phyloP scores from a whole-genome alignment of 2,888 invertebrate species.

The Copidosoma aretas region DNA sequence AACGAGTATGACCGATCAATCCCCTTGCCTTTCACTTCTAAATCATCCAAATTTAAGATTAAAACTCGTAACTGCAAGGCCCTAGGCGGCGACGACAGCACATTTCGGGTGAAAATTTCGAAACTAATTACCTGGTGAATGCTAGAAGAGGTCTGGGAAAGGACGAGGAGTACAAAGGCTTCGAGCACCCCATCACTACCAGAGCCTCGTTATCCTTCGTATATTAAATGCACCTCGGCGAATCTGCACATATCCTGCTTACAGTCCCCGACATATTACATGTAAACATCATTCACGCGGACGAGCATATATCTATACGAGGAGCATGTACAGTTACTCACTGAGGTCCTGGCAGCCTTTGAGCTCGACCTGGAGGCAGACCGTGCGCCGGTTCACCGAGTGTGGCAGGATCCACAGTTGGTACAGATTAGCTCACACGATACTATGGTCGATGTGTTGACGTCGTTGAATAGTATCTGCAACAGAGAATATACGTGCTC shows the following conservation, averaged over 20 bases:
- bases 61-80: background rate
- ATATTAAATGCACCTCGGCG: no score
- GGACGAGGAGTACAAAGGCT: background rate
- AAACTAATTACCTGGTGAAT: background rate
- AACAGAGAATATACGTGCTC: constrained; percentile 13
- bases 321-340: constrained; percentile 22
- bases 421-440: constrained; percentile 70
- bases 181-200: no score
- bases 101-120: background rate
- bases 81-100: background rate
- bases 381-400: constrained; percentile 73
- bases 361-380: constrained; percentile 78
- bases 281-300: no score
- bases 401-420: constrained; percentile 76
- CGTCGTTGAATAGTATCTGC: constrained; percentile 77
- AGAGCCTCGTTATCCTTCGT: no score
- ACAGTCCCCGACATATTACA: no score
- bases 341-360: constrained; percentile 68
- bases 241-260: no score
- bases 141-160: background rate
- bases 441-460: constrained; percentile 75
- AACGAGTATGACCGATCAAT: no score
- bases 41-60: background rate
- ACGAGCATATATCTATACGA: no score
- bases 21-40: no score